Evolutionary conservation across 1,140 invertebrate species (phyloP), one percentile per base, ranked within the genome.

Genomic region (Bacillus rossius): DNA sequence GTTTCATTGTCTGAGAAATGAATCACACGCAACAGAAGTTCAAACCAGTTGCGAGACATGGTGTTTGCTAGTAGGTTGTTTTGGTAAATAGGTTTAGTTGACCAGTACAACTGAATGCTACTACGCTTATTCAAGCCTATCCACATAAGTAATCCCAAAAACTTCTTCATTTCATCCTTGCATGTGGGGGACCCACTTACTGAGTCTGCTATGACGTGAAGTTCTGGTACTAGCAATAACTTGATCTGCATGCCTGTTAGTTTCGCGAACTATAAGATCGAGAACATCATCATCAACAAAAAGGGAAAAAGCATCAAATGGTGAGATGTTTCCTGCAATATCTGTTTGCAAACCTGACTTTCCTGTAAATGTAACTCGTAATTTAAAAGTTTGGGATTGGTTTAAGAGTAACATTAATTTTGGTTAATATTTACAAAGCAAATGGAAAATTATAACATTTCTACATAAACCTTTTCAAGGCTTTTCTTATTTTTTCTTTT

Each of bases 41-140:
- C 55, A 59, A 71, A 73, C 59, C 67, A 57, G 42, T 73, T 67
- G 57, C 64, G 60, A 50, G 60, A 57, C 62, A 70, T 69, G 37
- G 59, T 57, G 29, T 34, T 58, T 64, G 17, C 19, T 20, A 42
- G 17, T 53, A 42, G 25, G 60, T 57, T 42, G 50, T 51, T 45
- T 49, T 51, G 20, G n/a, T 59, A 64, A 55, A 67, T 43, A 59
- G 55, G 23, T 49, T 55, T 61, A 48, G 59, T 59, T 17, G 60
- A 57, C 64, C 65, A 66, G 49, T 67, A 64, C 37, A 56, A 59
- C 16, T 56, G 57, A 41, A 63, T 63, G 19, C 55, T 43, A 22
- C 57, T 48, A 26, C 62, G 26, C 56, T 25, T 37, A 23, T 56
- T 56, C 43, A 67, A 50, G 55, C 55, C 61, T 61, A 65, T 70